phyloP scores from a whole-genome alignment of 2,113 vertebrate genomes.

The Engystomops pustulosus region DNA sequence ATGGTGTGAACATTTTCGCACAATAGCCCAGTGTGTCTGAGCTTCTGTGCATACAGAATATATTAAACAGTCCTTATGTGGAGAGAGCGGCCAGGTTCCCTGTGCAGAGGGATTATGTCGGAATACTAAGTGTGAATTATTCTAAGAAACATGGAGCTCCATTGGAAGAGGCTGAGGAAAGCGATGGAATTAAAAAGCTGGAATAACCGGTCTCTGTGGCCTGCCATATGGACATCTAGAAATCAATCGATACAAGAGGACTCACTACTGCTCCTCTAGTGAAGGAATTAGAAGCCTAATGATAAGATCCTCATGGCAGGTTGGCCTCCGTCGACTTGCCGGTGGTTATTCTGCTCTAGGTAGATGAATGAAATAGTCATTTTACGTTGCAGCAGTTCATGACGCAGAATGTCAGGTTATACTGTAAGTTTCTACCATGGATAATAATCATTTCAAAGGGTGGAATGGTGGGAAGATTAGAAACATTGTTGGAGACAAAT shows the following conservation, averaged over 20 bases:
- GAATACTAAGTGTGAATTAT: neutral
- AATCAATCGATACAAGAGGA: neutral
- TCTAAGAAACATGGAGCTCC: neutral
- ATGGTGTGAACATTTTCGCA: neutral
- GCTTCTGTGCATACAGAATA: neutral
- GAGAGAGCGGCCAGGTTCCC: neutral
- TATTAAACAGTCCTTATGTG: neutral
- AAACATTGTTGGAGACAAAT: too few species aligned
- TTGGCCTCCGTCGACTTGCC: too few species aligned
- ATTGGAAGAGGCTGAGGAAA: neutral
- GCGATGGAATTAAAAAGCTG: neutral
- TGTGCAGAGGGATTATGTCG: neutral
- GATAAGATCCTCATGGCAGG: too few species aligned
- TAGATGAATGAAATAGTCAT: too few species aligned
- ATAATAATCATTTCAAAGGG: too few species aligned
- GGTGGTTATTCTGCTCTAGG: too few species aligned
- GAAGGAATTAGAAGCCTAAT: too few species aligned
- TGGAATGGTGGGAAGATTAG: too few species aligned
- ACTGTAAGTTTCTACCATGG: too few species aligned
- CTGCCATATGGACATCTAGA: neutral
- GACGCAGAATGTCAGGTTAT: too few species aligned
- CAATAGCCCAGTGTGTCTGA: neutral
- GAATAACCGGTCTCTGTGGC: neutral
- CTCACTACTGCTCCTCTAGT: too few species aligned
- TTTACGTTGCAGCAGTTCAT: too few species aligned